Percentiles rank a stretch among this genome's conserved stretches.
Evolutionary conservation across 2,113 vertebrate genomes (phyloP).

Genomic region (Paraplagusia blochii): DNA sequence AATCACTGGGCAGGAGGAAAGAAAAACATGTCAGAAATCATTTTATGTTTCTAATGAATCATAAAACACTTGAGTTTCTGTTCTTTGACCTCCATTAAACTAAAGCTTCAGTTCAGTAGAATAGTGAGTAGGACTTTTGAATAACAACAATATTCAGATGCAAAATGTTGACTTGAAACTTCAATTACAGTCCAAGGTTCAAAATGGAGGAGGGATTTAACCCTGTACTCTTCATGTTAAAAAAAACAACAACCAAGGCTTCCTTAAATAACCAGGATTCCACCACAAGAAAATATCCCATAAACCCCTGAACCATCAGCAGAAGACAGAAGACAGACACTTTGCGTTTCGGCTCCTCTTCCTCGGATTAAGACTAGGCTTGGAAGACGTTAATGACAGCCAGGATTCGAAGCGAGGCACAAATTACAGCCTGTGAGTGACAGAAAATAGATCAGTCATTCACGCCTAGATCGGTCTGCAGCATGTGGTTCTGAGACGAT

Average conservation of each 20-base stretch:
- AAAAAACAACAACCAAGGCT: constrained; percentile 4
- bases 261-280: constrained; percentile 3
- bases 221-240: neutral
- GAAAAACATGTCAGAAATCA: no score
- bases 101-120: no score
- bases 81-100: no score
- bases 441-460: constrained; percentile 26
- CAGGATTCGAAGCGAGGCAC: constrained; percentile 12
- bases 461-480: neutral
- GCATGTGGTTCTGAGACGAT: no score
- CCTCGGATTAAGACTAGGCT: constrained; percentile 6
- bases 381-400: constrained; percentile 12
- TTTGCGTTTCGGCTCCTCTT: neutral
- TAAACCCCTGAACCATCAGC: no score
- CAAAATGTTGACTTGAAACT: no score
- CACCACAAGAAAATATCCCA: neutral
- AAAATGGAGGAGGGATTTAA: no score
- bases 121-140: no score
- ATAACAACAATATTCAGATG: no score
- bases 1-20: constrained; percentile 37
- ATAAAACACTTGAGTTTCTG: no score
- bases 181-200: no score
- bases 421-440: constrained; percentile 26
- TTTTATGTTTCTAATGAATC: no score
- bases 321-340: neutral